Conservation (phyloP, 1,140 invertebrate species). For the Cephus cinctus region DNA sequence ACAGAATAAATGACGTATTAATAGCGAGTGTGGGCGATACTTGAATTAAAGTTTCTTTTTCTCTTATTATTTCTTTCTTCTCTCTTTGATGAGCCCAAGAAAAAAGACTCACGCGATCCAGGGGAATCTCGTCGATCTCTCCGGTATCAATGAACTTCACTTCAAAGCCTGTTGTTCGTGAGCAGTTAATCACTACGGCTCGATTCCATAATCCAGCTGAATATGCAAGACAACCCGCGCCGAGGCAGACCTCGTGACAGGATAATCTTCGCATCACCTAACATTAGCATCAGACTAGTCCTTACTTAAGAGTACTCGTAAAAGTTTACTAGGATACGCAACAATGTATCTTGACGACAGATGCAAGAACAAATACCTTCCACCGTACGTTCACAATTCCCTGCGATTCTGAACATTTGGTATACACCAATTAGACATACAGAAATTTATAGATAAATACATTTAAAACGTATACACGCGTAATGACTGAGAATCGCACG, state of each 20-base stretch:
- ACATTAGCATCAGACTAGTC: conserved; percentile 40
- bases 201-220: conserved; percentile 44
- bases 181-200: conserved; percentile 42
- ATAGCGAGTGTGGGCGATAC: too few relatives aligned
- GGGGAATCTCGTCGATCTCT: conserved; percentile 44
- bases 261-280: conserved; percentile 49
- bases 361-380: too few relatives aligned
- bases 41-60: too few relatives aligned
- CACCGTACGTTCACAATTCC: too few relatives aligned
- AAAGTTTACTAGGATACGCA: too few relatives aligned
- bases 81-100: too few relatives aligned
- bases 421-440: neutral
- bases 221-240: conserved; percentile 49
- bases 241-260: conserved; percentile 40
- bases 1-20: too few relatives aligned
- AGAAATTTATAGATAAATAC: conserved; percentile 1
- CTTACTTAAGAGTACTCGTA: conserved; percentile 17
- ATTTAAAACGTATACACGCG: too few relatives aligned
- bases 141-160: conserved; percentile 61
- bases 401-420: conserved; percentile 2
- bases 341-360: too few relatives aligned
- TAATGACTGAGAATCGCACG: too few relatives aligned
- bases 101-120: conserved; percentile 48
- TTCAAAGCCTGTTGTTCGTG: conserved; percentile 29
- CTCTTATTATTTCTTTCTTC: too few relatives aligned